phyloP scores from a whole-genome alignment of 2,113 vertebrate genomes.

The Oreochromis tanganicae region DNA sequence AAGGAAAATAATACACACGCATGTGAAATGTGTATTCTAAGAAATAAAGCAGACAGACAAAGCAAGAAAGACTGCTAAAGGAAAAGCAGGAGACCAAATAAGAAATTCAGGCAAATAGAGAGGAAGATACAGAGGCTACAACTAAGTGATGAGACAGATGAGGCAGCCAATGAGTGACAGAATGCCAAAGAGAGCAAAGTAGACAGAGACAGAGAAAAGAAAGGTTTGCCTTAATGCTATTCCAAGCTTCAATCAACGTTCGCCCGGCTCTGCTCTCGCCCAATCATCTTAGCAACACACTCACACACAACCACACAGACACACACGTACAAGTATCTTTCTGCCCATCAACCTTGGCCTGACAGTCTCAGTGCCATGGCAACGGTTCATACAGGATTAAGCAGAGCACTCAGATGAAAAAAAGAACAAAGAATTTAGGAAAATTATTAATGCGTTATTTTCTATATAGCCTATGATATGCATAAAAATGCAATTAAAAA shows the following conservation, averaged over 20 bases:
- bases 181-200: slow-evolving; percentile 1
- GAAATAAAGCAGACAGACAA: not conserved
- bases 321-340: slow-evolving; percentile 10
- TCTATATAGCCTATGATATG: not conserved
- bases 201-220: slow-evolving; percentile 34
- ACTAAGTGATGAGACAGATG: slow-evolving; percentile 36
- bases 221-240: slow-evolving; percentile 48
- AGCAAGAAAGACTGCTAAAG: not conserved
- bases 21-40: not conserved
- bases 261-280: slow-evolving; percentile 10
- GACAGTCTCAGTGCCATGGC: slow-evolving; percentile 39
- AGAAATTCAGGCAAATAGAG: not conserved
- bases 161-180: slow-evolving; percentile 36
- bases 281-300: slow-evolving; percentile 27
- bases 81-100: not conserved
- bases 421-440: not conserved
- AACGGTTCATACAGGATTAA: slow-evolving; percentile 31
- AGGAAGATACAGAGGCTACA: not conserved
- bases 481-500: not conserved
- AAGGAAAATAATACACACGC: not conserved
- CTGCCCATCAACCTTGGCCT: slow-evolving; percentile 41
- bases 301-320: not conserved
- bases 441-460: not conserved
- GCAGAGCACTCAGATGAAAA: not conserved
- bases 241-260: slow-evolving; percentile 47